Base-by-base conservation (phyloP, 2,113 vertebrate species). In the Nothobranchius kuhntae region DNA sequence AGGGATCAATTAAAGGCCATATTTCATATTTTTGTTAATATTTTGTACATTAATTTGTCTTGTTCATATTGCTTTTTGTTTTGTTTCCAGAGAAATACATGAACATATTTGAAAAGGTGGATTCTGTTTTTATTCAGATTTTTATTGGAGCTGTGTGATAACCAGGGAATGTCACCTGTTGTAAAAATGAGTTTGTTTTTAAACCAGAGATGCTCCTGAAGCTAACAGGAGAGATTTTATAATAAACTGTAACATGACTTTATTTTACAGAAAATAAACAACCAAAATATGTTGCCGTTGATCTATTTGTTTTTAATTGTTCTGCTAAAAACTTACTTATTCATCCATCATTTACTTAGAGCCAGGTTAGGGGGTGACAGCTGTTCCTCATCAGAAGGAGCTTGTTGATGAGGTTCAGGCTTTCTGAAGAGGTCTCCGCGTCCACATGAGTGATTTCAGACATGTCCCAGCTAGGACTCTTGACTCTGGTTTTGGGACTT, bases 201-300 rank as follows among this genome's bases (percentile, higher is more conserved):
- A 71, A 90, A 80, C 67, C 84, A 71, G 83, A 83, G 73, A 78
- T 89, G 87, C 86, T 89, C 89, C 84, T 89, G 75, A 87, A 78
- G 82, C 80, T 88, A 77, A 89, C 80, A 73, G 75, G 30, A 75
- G 79, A 78, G 65, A 71, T 88, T 93, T 92, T 83, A 92, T 81
- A 89, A 69, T 15, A 9, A 30, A 89, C 82, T 87, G 84, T 87
- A 90, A 67, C 74, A 65, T 87, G 73, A 86, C 67, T 52, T 67
- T 91, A 81, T 92, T 93, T 92, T 92, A 50, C 91, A 92, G 87
- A 89, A 92, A 91, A 91, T 86, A 90, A 90, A 87, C 46, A 56
- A 57, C 64, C 71, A 40, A 82, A 86, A 83, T 58, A 59, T 17
- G 15, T 36, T 53, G n/a, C 17, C 10, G 30, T 35, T 26, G 36